Evolutionary conservation across 2,888 invertebrate species (phyloP).

Genomic region (Syrphus vitripennis): DNA sequence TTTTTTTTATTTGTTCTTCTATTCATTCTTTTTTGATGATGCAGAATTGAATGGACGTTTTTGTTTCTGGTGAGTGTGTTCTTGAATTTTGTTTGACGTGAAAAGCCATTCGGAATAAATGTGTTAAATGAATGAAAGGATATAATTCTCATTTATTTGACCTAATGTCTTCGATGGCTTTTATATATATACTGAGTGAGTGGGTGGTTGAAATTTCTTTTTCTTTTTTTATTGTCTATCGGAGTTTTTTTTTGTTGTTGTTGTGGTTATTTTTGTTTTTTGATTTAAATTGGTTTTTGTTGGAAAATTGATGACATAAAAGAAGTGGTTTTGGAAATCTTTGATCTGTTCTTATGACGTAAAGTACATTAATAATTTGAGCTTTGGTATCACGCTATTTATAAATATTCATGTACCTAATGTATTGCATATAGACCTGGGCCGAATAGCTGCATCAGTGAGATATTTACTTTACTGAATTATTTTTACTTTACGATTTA

Average conservation of each 20-base stretch:
- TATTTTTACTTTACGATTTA: too few species aligned
- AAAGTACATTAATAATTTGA: too few species aligned
- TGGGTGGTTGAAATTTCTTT: background rate
- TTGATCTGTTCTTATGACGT: too few species aligned
- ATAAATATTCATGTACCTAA: too few species aligned
- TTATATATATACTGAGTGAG: background rate
- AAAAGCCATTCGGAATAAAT: slow-evolving; percentile 50
- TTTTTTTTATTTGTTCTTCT: background rate
- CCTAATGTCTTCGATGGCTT: slow-evolving; percentile 46
- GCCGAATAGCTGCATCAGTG: too few species aligned
- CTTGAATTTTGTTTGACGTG: slow-evolving; percentile 46
- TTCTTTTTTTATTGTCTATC: background rate
- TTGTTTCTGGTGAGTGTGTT: slow-evolving; percentile 2
- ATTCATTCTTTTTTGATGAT: too few species aligned
- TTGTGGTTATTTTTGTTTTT: background rate
- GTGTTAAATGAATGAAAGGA: slow-evolving; percentile 59
- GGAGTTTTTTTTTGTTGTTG: background rate
- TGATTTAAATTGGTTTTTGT: background rate
- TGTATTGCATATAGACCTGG: too few species aligned
- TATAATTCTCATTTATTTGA: slow-evolving; percentile 50
- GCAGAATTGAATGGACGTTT: background rate
- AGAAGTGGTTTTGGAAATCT: too few species aligned
- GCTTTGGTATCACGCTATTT: too few species aligned
- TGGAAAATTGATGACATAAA: background rate
- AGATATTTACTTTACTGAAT: too few species aligned